A percentile compares a stretch with the other conserved stretches of the same genome.
phyloP scores from a whole-genome alignment of 2,888 invertebrate genomes.

The Athripsodes cinereus region DNA sequence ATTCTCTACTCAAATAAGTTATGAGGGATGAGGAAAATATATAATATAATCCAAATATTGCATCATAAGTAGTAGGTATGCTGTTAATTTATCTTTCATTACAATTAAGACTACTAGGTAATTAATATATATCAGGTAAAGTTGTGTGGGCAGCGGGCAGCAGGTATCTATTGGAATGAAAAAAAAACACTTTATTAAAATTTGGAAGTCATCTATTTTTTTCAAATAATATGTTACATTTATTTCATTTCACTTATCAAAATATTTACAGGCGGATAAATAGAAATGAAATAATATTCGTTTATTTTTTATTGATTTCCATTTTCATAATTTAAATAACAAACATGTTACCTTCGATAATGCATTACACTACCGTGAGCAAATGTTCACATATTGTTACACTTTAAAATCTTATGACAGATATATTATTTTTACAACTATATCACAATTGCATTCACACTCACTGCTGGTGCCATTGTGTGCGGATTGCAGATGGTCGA shows the following conservation, averaged over 20 bases:
- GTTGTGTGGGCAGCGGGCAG: too few relatives aligned
- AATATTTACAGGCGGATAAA: constrained; percentile 53
- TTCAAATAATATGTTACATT: constrained; percentile 52
- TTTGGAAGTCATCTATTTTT: constrained; percentile 44
- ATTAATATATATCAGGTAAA: too few relatives aligned
- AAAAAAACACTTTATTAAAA: constrained; percentile 12
- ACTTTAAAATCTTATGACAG: constrained; percentile 7
- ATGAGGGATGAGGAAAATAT: too few relatives aligned
- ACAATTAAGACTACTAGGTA: too few relatives aligned
- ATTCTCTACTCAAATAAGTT: too few relatives aligned
- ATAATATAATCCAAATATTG: too few relatives aligned
- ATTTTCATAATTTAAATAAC: constrained; percentile 26
- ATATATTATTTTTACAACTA: constrained; percentile 5
- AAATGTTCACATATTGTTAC: constrained; percentile 26
- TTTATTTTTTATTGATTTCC: constrained; percentile 37
- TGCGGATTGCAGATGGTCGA: too few relatives aligned
- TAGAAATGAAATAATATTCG: constrained; percentile 51
- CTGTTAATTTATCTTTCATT: too few relatives aligned
- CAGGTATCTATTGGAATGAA: background rate
- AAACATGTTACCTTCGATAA: constrained; percentile 27
- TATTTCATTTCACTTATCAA: constrained; percentile 51
- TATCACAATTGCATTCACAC: constrained; percentile 12
- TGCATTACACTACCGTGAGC: constrained; percentile 26
- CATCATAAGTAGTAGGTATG: too few relatives aligned
- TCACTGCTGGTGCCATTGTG: background rate